A percentile compares a stretch with the other conserved stretches of the same genome.
phyloP scores from a whole-genome alignment of 2,888 invertebrate species.

The Halictus ligatus region DNA sequence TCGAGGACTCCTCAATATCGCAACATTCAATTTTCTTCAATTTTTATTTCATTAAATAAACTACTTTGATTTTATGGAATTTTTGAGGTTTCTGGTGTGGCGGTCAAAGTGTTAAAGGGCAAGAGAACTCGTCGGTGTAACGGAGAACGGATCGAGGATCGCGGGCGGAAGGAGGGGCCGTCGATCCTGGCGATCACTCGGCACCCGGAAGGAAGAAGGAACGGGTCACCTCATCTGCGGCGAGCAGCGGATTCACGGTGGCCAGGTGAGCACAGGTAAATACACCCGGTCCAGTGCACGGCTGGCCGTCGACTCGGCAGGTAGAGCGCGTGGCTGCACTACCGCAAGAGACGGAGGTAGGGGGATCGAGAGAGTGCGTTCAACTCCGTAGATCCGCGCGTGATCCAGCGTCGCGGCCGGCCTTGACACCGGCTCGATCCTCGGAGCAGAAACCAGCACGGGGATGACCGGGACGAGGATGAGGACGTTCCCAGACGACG shows the following conservation, averaged over 20 bases:
- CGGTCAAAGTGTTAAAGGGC: no score
- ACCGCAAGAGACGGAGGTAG: constrained; percentile 18
- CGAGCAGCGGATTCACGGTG: constrained; percentile 60
- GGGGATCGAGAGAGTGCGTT: constrained; percentile 62
- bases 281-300: constrained; percentile 68
- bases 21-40: no score
- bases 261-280: constrained; percentile 69
- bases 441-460: neutral
- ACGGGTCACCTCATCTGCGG: constrained; percentile 69
- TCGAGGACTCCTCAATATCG: no score
- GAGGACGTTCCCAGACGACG: constrained; percentile 15
- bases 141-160: neutral
- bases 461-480: constrained; percentile 32
- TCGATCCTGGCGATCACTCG: constrained; percentile 22
- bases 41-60: no score
- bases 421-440: constrained; percentile 40
- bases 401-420: constrained; percentile 39
- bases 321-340: constrained; percentile 50
- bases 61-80: no score
- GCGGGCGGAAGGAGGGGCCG: neutral
- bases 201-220: constrained; percentile 73
- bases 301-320: constrained; percentile 68
- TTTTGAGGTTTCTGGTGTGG: no score
- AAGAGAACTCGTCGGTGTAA: neutral
- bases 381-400: constrained; percentile 59